These are phyloP conservation scores for Notoglanidium macrostoma DNA, from an alignment of 2,797 vertebrate species.

Conservation along the genomic window DNA sequence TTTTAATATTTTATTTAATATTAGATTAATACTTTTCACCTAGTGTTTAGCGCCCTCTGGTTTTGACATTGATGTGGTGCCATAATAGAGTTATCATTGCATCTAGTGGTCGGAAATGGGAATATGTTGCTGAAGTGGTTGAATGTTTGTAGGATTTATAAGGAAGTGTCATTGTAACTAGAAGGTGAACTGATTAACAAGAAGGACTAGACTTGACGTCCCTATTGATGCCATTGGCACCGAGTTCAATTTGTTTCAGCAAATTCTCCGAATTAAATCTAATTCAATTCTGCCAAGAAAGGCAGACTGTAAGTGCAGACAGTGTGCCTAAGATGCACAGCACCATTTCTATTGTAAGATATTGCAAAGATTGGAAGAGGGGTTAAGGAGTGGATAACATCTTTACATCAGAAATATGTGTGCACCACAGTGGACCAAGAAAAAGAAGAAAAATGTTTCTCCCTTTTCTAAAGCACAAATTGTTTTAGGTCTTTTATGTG, in stretches of 20 bases:
- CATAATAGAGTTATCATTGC: background rate
- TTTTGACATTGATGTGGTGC: no score
- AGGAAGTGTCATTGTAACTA: background rate
- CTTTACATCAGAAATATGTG: background rate
- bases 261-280: background rate
- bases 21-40: no score
- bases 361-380: background rate
- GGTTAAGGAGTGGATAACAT: background rate
- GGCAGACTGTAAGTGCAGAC: background rate
- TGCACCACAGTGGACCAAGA: background rate
- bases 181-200: background rate
- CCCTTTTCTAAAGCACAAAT: background rate
- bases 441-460: background rate
- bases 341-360: background rate
- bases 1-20: no score
- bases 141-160: background rate
- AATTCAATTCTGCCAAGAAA: background rate
- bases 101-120: background rate
- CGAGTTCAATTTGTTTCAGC: background rate
- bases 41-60: no score
- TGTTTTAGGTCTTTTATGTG: background rate
- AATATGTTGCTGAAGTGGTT: background rate
- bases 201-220: background rate
- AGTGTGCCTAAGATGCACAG: background rate
- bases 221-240: background rate